Evolutionary conservation across 2,888 invertebrate species (phyloP), one percentile per base, ranked within the genome.

Genomic region (Polydrusus cervinus): DNA sequence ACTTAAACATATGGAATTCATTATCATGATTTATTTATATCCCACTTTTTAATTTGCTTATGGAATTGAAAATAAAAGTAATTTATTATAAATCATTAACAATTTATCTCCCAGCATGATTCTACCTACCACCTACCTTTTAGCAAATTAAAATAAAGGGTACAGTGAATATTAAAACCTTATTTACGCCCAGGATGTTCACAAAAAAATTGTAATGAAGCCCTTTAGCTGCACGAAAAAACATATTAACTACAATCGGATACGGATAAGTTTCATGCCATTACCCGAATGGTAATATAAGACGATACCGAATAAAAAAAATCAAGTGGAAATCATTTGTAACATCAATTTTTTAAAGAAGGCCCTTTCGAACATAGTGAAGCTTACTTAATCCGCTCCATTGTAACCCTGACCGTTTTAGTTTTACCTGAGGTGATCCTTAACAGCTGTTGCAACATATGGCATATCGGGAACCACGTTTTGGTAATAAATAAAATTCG

Each of bases 321-420:
- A 75, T 75, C 75, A 75, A 75, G 75, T 75, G 75, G 75, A 75
- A 75, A 72, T 75, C 71, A 68, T 75, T 75, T 75, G 71, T 71
- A 68, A 64, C 64, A 53, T 53, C 62, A 34, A 16, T 60, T 75
- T 68, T 75, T 74, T 66, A 34, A 62, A 61, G 65, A 70, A 69
- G 71, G 66, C 51, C 67, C 71, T 53, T 71, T 71, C 53, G 67
- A 53, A 25, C 43, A 53, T 51, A 49, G 47, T 40, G 62, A 70
- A 62, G 62, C 70, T 49, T 53, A 34, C 40, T 51, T 70, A 70
- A 70, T 70, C 70, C 70, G 61, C 38, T 30, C 30, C 53, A 61
- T 73, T 73, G 73, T 73, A 61, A 38, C 60, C 65, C 43, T 61
- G 65, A 55, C 61, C 60, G 25, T 68, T 73, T 73, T 38, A 60